Evolutionary conservation across 2,113 vertebrate genomes (phyloP).

Genomic region (Neolamprologus falcicula): DNA sequence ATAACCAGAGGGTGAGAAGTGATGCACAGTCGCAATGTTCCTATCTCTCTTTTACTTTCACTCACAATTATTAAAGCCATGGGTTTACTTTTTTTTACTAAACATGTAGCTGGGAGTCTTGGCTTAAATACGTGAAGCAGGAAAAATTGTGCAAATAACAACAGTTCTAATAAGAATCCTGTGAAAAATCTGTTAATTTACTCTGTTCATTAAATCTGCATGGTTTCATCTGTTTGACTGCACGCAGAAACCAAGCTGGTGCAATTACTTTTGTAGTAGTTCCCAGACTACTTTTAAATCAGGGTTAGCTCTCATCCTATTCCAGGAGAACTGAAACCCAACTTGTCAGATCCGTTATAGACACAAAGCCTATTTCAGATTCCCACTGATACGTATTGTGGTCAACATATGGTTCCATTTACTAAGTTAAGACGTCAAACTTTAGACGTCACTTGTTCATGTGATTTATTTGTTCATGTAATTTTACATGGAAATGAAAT

Average conservation of each 20-base stretch:
- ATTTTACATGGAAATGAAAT: not conserved
- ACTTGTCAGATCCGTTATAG: accelerated
- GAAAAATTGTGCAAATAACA: not conserved
- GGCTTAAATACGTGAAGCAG: not conserved
- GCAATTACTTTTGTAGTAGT: not conserved
- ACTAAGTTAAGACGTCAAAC: accelerated
- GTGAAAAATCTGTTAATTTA: not conserved
- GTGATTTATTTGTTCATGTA: not conserved
- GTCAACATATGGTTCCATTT: not conserved
- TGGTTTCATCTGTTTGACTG: not conserved
- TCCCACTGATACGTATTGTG: not conserved
- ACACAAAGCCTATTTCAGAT: not conserved
- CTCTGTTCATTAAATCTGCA: not conserved
- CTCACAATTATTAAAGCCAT: not conserved
- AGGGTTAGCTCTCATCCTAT: not conserved
- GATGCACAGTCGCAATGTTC: not conserved
- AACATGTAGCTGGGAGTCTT: not conserved
- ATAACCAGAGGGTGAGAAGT: not conserved
- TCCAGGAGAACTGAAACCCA: not conserved
- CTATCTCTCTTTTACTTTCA: not conserved
- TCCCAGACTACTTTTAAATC: not conserved
- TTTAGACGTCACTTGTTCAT: not conserved
- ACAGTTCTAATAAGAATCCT: not conserved
- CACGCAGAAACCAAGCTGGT: not conserved
- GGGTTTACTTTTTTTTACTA: not conserved